Conservation (phyloP, 2,113 vertebrate species). For the Raphicerus campestris region DNA sequence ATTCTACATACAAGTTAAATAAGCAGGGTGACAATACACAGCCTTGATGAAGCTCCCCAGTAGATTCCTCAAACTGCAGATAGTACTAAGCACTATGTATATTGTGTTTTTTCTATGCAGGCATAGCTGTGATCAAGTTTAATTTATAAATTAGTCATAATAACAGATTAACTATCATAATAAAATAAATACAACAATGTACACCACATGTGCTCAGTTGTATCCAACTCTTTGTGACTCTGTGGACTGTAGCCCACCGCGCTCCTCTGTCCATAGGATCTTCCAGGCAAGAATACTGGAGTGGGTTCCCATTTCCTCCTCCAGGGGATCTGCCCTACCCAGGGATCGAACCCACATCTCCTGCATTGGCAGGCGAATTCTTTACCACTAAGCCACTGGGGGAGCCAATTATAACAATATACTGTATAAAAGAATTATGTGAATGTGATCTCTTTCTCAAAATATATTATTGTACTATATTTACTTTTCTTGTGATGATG, state of each 20-base stretch:
- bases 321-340: neutral
- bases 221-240: neutral
- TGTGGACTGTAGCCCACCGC: neutral
- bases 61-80: neutral
- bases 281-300: neutral
- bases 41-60: neutral
- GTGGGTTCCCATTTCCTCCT: neutral
- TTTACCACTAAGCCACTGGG: neutral
- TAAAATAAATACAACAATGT: neutral
- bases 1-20: neutral
- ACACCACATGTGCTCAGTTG: accelerated
- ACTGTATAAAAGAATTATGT: neutral
- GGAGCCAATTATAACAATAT: neutral
- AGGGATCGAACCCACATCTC: neutral
- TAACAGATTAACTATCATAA: neutral
- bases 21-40: neutral
- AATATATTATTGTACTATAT: neutral
- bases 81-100: neutral
- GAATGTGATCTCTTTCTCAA: neutral
- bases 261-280: neutral
- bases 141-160: neutral
- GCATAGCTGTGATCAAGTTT: neutral
- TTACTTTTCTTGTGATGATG: neutral
- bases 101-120: neutral
- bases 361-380: neutral